Evolutionary conservation across 2,888 invertebrate species (phyloP), one percentile per base, ranked within the genome.

Genomic region (Phaedon cochleariae): DNA sequence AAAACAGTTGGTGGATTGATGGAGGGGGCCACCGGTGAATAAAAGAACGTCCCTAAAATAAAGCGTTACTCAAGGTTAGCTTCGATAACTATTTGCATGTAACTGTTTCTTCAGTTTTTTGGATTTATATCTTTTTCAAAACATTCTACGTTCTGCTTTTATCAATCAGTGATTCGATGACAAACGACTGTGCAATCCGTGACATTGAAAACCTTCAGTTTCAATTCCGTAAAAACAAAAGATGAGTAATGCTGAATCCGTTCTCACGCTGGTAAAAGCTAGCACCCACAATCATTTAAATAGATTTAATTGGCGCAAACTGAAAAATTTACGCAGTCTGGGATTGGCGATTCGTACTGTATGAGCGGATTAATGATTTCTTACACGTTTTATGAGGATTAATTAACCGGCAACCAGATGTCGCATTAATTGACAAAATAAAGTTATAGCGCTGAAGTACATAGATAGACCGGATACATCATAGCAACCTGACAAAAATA

Each of bases 291-390:
- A 57, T 62, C 57, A 49, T 52, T 62, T 58, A 62, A 62, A 51
- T 62, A 49, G 22, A 31, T 58, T 62, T 57, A 62, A 62, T 62
- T 62, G 62, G 51, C 51, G 57, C 45, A 62, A 57, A 62, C 52
- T 52, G 57, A 52, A 45, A 62, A 62, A 62, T 62, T 62, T 55
- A 51, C 62, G 62, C 62, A 62, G 48, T 62, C 58, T 58, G 62
- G 49, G 62, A 62, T 62, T 62, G 41, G 15, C 2, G 4, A 62
- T 62, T 62, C 26, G 62, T 57, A 62, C 55, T 52, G 41, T 6
- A 51, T 62, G 51, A 45, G 31, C 55, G 29, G 57, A 55, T 34
- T 62, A 46, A 62, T 62, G 55, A 62, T 57, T 58, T 62, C 52
- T 57, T 62, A 51, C 62, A 57, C 48, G 37, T 62, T 57, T 20